Evolutionary conservation across 2,888 invertebrate species (phyloP), one percentile per base, ranked within the genome.

Genomic region (Darwinula stevensoni): DNA sequence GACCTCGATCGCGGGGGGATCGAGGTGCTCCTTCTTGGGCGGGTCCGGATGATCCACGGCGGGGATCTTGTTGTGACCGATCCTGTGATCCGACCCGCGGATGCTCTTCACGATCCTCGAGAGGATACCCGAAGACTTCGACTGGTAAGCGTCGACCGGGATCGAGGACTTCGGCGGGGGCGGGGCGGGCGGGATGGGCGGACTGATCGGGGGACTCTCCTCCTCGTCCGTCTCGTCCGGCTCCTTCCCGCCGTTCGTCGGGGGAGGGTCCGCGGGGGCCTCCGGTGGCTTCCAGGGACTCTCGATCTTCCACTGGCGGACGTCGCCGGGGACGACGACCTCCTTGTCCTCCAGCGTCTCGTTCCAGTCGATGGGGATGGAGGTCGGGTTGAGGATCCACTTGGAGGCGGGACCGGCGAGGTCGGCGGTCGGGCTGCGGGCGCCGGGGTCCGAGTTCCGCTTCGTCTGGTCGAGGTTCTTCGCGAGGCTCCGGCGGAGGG

Each of bases 401-500:
- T n/a, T n/a, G n/a, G n/a, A n/a, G n/a, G n/a, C n/a, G n/a, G n/a
- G n/a, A n/a, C n/a, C n/a, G n/a, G n/a, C n/a, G n/a, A 22, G 22
- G 22, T 6, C 22, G 9, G 6, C 22, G 22, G n/a, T 6, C 22
- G 22, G 6, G 22, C 9, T n/a, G 22, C n/a, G 6, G 22, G 9
- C n/a, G 22, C 9, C n/a, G 9, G 22, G 22, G 22, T 22, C 22
- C 22, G 22, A 22, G 22, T 22, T 22, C 9, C 22, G 22, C 41
- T 39, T 36, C 16, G 56, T 55, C 41, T 63, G 66, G 47, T 63
- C 72, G 39, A 40, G 43, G 30, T 37, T 43, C 37, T 71, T 64
- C 39, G 75, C 65, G 32, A 75, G 56, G 11, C 73, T 78, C 38
- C 78, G 62, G 3, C 78, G 56, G 12, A 78, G 50, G 1, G 76